phyloP scores from a whole-genome alignment of 2,113 vertebrate genomes.

The Cricetomys ansorgei region DNA sequence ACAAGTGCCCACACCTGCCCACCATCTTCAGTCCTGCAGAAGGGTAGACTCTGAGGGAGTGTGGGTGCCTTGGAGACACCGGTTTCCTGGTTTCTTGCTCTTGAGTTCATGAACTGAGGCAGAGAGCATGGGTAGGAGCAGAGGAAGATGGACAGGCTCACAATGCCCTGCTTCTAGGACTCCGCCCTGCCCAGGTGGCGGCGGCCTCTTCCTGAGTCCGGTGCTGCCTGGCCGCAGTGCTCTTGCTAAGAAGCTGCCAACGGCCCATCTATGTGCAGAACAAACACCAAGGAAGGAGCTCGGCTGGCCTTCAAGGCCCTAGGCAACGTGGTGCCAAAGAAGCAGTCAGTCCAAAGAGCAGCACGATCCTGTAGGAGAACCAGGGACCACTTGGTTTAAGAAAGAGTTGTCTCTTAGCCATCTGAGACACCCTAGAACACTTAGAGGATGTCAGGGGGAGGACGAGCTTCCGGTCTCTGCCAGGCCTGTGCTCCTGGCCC shows the following conservation, averaged over 20 bases:
- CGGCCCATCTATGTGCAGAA: background rate
- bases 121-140: background rate
- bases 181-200: background rate
- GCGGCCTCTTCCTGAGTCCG: background rate
- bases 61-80: background rate
- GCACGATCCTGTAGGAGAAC: background rate
- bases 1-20: background rate
- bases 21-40: background rate
- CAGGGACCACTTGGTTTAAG: background rate
- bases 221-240: background rate
- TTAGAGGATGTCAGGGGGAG: background rate
- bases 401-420: constrained; percentile 10
- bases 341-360: background rate
- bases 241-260: background rate
- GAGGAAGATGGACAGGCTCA: background rate
- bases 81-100: background rate
- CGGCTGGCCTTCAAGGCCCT: background rate
- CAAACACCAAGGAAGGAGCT: background rate
- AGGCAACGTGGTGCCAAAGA: background rate
- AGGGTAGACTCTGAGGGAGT: background rate
- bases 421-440: background rate
- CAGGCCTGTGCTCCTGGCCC: background rate
- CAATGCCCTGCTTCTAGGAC: background rate
- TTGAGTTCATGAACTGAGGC: background rate
- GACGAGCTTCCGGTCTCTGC: background rate